Evolutionary conservation across 2,113 vertebrate species (phyloP).

Genomic region (Geothlypis trichas): DNA sequence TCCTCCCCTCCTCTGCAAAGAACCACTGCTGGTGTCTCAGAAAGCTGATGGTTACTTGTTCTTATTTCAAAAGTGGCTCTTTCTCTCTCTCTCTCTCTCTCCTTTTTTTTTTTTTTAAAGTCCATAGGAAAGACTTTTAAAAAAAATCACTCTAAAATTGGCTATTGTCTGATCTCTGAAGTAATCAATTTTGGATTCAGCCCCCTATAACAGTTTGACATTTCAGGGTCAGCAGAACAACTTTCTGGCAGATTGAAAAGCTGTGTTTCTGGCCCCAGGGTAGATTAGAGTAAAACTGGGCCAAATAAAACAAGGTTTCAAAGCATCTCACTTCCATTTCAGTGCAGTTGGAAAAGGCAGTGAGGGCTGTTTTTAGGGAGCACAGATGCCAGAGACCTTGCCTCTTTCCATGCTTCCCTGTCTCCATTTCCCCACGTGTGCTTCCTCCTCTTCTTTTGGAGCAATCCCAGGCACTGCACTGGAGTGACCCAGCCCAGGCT

Average conservation of each 20-base stretch:
- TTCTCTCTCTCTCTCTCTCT: background rate
- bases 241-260: constrained; percentile 68
- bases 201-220: constrained; percentile 60
- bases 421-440: background rate
- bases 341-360: background rate
- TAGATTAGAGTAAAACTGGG: constrained; percentile 59
- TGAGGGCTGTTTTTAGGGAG: background rate
- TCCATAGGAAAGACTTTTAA: background rate
- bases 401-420: background rate
- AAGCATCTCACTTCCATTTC: constrained; percentile 43
- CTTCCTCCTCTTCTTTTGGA: background rate
- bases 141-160: background rate
- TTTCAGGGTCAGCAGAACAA: constrained; percentile 71
- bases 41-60: background rate
- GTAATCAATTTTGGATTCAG: constrained; percentile 68
- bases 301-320: constrained; percentile 56
- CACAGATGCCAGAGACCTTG: background rate
- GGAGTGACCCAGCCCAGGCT: background rate
- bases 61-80: background rate
- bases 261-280: constrained; percentile 21
- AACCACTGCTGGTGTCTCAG: background rate
- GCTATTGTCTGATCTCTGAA: constrained; percentile 62
- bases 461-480: background rate
- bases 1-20: background rate
- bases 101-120: background rate